Evolutionary conservation across 1,140 invertebrate genomes (phyloP), one percentile per base, ranked within the genome.

Genomic region (Drosophila rufa): DNA sequence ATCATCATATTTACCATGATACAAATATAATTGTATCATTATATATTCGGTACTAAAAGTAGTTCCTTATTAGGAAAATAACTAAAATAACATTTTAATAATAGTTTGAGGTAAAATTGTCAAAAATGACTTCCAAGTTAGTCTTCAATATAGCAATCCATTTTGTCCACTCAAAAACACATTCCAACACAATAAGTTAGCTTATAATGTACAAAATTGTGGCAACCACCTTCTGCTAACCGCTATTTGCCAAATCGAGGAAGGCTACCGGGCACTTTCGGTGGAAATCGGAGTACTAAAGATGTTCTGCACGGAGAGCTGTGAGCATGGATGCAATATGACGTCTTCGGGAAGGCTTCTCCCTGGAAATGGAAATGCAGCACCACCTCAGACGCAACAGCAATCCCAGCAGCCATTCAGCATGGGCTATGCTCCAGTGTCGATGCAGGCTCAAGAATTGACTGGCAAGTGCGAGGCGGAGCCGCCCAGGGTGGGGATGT

Each of bases 281-380:
- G 46, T 30, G 14, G 17, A 15, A 48, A 25, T 43, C 19, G 38
- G 12, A 45, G 42, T 7, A 7, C 25, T 38, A 15, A 62, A 62
- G 40, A 82, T 83, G 80, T 83, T 82, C 57, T 79, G 80, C 68
- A 45, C 77, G 15, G 82, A 80, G 25, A 75, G 82, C 62, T 82
- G 82, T 68, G 82, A 86, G 14, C 66, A 68, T 30, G 50, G 74
- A 17, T 58, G 64, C 22, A 66, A 75, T 77, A 67, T 55, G 22
- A 69, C 67, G 2, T 59, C 82, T 4, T 25, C 51, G 40, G 58
- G 38, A 38, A 82, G 47, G 5, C 6, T 17, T 9, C n/a, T 40
- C 45, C n/a, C 36, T 17, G 38, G 14, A 22, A 80, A 57, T 19
- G 59, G 36, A 27, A 80, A 57, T 19, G 59, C 30, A 7, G 33